Base-by-base conservation (phyloP, 2,113 vertebrate species). In the Athene noctua region DNA sequence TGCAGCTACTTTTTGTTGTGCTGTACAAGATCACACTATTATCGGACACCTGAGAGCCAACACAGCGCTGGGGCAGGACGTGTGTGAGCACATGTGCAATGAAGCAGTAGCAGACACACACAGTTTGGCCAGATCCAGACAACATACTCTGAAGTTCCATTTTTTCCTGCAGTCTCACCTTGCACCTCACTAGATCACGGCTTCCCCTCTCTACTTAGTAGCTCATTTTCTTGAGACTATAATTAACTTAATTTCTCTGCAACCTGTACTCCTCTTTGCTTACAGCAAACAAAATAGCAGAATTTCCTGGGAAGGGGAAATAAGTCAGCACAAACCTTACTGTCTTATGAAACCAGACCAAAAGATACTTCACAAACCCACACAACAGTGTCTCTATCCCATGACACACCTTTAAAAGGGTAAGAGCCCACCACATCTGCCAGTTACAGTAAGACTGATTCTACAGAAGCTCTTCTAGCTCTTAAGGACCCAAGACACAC, bases 71-170 rank as follows among this genome's bases (percentile, higher is more conserved):
- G 23, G 25, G 30, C 3, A 0, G 36, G 52, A 79, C 10, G 5
- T 1, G 0, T 8, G 20, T 8, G 34, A 68, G 23, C 2, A 2
- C 13, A 10, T 1, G 5, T 26, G 34, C 1, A 1, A 75, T 29
- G 29, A 71, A 55, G 38, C 10, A 57, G 8, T 4, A 32, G 21
- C 3, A 90, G 29, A 84, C 4, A 78, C 13, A 29, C 4, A 6
- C 32, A 59, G 27, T 83, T 32, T 63, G 49, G n/a, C 26, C 44
- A 57, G 26, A 83, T 80, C 20, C 49, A 73, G 29, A 83, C 5
- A 63, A 83, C 4, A 29, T 67, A 6, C 25, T 67, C 66, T 55
- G 0, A 84, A 74, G 46, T 57, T 34, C 8, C 36, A 15, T 34
- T 81, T 57, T 66, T 34, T 40, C 52, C 61, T 66, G 55, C 26